These are phyloP conservation scores for Halichondria panicea DNA, from an alignment of 37 sponge, comb jelly and placozoan genomes.

Conservation along the genomic window DNA sequence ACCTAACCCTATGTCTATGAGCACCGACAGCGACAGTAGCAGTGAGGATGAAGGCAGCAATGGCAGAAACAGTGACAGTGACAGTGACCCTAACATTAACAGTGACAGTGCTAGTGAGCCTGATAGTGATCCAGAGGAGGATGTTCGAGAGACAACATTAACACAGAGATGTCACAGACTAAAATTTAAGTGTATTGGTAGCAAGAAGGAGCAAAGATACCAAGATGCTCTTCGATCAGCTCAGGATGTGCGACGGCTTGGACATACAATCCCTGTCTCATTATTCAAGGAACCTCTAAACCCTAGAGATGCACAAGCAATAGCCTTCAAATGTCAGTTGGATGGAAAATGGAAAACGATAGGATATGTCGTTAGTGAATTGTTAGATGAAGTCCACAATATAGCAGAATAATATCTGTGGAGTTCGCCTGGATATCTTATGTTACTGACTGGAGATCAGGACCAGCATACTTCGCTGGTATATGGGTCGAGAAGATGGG, in stretches of 20 bases:
- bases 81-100: too few species aligned
- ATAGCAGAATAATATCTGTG: neutral
- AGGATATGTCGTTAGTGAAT: conserved; percentile 40
- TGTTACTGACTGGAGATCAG: conserved; percentile 8
- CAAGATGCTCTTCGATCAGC: neutral
- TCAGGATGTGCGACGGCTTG: neutral
- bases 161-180: too few species aligned
- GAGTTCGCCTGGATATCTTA: conserved; percentile 34
- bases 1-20: too few species aligned
- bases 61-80: too few species aligned
- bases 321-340: conserved; percentile 20
- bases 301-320: conserved; percentile 18
- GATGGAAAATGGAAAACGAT: conserved; percentile 45
- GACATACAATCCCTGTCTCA: conserved; percentile 12
- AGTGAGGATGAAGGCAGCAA: too few species aligned
- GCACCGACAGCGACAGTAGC: too few species aligned
- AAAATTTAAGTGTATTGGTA: conserved; percentile 29
- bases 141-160: neutral
- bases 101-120: neutral
- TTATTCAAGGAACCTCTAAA: conserved; percentile 26
- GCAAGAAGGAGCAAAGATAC: neutral
- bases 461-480: conserved; percentile 47
- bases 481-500: conserved; percentile 20
- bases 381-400: conserved; percentile 11
- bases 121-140: neutral